Percentiles rank a stretch among this genome's conserved stretches.
These are phyloP conservation scores for Maconellicoccus hirsutus DNA, from an alignment of 1,140 invertebrate genomes.

Conservation along the genomic window DNA sequence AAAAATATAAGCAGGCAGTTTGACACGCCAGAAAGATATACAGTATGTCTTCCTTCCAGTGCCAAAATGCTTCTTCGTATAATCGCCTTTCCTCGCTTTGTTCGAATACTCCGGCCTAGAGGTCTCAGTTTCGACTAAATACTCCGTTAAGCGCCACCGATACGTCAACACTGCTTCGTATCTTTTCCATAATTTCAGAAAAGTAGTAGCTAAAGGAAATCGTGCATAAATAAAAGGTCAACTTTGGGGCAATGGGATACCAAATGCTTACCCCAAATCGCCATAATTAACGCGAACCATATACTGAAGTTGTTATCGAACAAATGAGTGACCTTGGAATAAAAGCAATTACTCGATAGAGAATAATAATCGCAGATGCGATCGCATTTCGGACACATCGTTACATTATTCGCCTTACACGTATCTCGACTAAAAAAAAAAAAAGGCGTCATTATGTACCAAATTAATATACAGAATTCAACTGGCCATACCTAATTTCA, in stretches of 20 bases:
- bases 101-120: slow-evolving; percentile 70
- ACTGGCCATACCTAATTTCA: slow-evolving; percentile 22
- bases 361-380: slow-evolving; percentile 77
- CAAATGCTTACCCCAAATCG: slow-evolving; percentile 69
- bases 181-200: slow-evolving; percentile 90
- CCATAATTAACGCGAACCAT: slow-evolving; percentile 91
- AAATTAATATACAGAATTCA: too few relatives aligned
- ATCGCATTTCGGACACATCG: slow-evolving; percentile 82
- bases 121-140: slow-evolving; percentile 76
- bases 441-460: too few relatives aligned
- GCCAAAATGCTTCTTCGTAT: slow-evolving; percentile 46
- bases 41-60: slow-evolving; percentile 68
- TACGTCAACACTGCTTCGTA: slow-evolving; percentile 83
- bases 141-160: slow-evolving; percentile 78
- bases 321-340: slow-evolving; percentile 75
- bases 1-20: slow-evolving; percentile 66
- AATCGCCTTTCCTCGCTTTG: slow-evolving; percentile 49
- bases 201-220: slow-evolving; percentile 55
- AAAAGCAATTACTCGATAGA: slow-evolving; percentile 69
- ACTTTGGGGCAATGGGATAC: too few relatives aligned
- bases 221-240: too few relatives aligned
- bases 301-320: slow-evolving; percentile 92
- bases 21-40: slow-evolving; percentile 78
- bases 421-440: slow-evolving; percentile 58
- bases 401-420: slow-evolving; percentile 47